phyloP scores from a whole-genome alignment of 2,888 invertebrate genomes.

The Sphaerophoria taeniata region DNA sequence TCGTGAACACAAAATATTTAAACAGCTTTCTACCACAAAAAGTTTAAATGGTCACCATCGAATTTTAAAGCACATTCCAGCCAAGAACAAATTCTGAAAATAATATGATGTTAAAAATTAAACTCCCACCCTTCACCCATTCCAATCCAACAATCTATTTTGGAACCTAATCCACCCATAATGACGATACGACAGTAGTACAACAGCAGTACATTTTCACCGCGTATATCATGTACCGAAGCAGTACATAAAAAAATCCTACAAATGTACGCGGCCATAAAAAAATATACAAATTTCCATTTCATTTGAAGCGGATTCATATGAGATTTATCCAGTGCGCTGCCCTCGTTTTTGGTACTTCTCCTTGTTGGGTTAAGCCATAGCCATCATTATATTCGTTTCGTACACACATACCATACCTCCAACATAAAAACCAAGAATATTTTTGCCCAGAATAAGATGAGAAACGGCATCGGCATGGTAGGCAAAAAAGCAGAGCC shows the following conservation, averaged over 20 bases:
- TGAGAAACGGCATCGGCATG: conserved; percentile 59
- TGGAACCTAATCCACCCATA: conserved; percentile 72
- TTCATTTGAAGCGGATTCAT: conserved; percentile 73
- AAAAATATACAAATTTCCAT: conserved; percentile 74
- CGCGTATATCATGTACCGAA: conserved; percentile 66
- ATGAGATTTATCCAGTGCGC: conserved; percentile 72
- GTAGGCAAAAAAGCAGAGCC: not conserved
- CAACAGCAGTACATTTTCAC: conserved; percentile 68
- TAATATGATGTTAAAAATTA: conserved; percentile 73
- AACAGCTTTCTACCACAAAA: not conserved
- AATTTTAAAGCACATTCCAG: conserved; percentile 23
- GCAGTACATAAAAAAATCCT: conserved; percentile 67
- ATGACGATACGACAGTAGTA: conserved; percentile 64
- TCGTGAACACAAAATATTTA: too few relatives aligned
- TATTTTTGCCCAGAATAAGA: conserved; percentile 52
- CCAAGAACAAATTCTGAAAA: conserved; percentile 41
- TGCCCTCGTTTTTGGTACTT: conserved; percentile 41
- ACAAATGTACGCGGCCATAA: conserved; percentile 73
- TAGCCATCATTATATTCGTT: conserved; percentile 37
- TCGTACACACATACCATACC: conserved; percentile 5
- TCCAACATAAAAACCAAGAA: conserved; percentile 31
- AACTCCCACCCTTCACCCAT: conserved; percentile 49
- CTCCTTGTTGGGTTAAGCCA: conserved; percentile 26
- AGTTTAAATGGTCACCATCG: not conserved
- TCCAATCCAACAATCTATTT: conserved; percentile 56